Base-by-base conservation (phyloP, 2,113 vertebrate species). In the Heterotilapia buettikoferi region DNA sequence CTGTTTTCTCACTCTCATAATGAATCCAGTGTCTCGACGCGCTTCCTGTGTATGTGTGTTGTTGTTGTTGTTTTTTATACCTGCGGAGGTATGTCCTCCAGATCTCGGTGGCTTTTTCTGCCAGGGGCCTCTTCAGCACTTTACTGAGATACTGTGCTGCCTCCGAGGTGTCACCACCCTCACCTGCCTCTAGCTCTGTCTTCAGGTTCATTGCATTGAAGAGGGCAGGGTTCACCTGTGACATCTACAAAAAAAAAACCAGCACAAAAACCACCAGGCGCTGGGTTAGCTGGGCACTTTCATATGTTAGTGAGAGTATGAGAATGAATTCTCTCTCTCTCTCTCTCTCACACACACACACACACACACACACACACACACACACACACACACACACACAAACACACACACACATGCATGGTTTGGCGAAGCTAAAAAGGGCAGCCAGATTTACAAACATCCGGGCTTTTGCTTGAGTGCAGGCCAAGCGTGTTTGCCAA, bases 81-180 rank as follows among this genome's bases (percentile, higher is more conserved):
- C 98, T 98, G 96, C 97, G 98, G 87, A 99, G 96, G 92, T 99
- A 99, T 86, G 98, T 97, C 95, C 97, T 99, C 98, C 99, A 99
- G 14, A 98, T 97, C 95, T 99, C 98, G 0, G 94, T 92, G 54
- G 97, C 95, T 90, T 98, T 98, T 88, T 99, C 98, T 71, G 96
- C 95, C 63, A 96, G 92, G 16, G 98, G 96, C 0, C 97, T 97
- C 94, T 97, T 98, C 96, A 98, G 97, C 4, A 97, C 97, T 93
- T 98, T 96, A 94, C 97, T 97, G 90, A 98, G 87, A 95, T 98
- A 99, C 87, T 97, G 97, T 0, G 95, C 95, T 8, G 97, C 88
- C 89, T 99, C 98, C 0, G 94, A 91, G 82, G 86, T 81, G 24
- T 97, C 94, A 14, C 93, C 90, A 43, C 92, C 88, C 4, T 97